phyloP scores from a whole-genome alignment of 2,113 vertebrate genomes.

The Phainopepla nitens region DNA sequence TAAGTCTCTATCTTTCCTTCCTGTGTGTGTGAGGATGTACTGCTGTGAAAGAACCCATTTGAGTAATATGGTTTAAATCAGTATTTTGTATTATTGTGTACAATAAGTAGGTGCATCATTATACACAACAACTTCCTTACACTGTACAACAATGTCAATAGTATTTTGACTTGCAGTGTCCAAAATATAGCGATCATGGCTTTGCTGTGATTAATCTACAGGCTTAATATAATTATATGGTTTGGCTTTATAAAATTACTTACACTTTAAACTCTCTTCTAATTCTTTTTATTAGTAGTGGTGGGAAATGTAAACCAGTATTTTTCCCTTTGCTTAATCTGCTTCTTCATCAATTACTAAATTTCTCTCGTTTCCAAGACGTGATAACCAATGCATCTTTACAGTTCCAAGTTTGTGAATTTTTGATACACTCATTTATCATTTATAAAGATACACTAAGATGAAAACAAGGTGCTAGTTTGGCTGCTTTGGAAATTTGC shows the following conservation, averaged over 20 bases:
- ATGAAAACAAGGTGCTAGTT: background rate
- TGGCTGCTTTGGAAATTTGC: background rate
- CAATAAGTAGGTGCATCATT: background rate
- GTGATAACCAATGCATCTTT: background rate
- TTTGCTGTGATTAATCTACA: background rate
- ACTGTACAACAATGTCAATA: background rate
- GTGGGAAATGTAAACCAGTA: background rate
- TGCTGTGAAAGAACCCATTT: background rate
- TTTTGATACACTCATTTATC: background rate
- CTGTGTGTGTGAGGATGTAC: background rate
- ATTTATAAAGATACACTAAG: background rate
- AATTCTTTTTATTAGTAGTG: background rate
- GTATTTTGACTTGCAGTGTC: background rate
- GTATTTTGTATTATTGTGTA: background rate
- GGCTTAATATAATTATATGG: background rate
- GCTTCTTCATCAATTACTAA: background rate
- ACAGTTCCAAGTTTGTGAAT: background rate
- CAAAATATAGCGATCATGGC: background rate
- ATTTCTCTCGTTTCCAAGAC: background rate
- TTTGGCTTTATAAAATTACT: background rate
- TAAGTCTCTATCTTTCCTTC: conserved; percentile 59
- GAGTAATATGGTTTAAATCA: background rate
- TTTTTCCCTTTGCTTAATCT: background rate
- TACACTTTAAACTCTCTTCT: background rate
- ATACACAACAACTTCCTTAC: background rate